These are phyloP conservation scores for Macrophya alboannulata DNA, from an alignment of 2,888 invertebrate genomes.

Conservation along the genomic window DNA sequence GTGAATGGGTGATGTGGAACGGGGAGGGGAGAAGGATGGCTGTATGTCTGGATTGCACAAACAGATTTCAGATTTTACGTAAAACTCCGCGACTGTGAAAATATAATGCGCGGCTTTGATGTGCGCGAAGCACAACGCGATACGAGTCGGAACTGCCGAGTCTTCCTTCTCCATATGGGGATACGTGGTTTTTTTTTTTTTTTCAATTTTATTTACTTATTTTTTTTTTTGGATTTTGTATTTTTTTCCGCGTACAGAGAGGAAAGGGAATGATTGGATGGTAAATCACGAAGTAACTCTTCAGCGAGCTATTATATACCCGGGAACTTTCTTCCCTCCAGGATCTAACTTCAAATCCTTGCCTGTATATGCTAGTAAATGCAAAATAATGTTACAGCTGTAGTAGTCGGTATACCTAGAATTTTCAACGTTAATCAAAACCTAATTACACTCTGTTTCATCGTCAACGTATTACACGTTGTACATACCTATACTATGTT, in stretches of 20 bases:
- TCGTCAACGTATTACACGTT: not conserved
- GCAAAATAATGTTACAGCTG: not conserved
- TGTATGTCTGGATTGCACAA: constrained; percentile 50
- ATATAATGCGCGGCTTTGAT: constrained; percentile 43
- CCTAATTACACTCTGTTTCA: not conserved
- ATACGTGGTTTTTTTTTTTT: not conserved
- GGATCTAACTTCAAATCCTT: not conserved
- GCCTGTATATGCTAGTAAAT: not conserved
- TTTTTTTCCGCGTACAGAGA: not conserved
- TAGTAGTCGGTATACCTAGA: not conserved
- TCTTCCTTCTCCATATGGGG: not conserved
- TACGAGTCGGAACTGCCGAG: constrained; percentile 2
- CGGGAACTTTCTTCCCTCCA: not conserved
- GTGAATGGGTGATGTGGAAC: not conserved
- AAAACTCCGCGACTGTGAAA: constrained; percentile 50
- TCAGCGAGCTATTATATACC: not conserved
- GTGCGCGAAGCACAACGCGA: constrained; percentile 3
- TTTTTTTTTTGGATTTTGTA: not conserved
- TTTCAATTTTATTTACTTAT: not conserved
- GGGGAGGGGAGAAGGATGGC: constrained; percentile 6
- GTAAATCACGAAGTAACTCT: constrained; percentile 12
- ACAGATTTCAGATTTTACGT: constrained; percentile 48
- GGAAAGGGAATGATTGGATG: constrained; percentile 16
- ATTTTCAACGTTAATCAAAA: not conserved
- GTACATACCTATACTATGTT: not conserved